Base-by-base conservation (phyloP, 2,888 invertebrate genomes). In the Ferrisia virgata region DNA sequence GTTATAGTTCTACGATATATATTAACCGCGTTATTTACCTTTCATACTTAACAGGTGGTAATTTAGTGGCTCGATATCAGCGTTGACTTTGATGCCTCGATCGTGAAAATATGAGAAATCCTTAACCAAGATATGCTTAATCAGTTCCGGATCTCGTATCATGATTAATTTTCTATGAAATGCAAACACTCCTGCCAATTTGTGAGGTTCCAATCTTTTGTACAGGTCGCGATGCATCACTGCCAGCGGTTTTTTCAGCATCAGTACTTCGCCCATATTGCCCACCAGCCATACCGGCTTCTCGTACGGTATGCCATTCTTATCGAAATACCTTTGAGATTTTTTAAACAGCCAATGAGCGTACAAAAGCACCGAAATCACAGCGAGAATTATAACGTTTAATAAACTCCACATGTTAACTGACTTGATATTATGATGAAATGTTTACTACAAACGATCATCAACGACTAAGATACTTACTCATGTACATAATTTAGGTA, bases 1-100 rank as follows among this genome's bases (percentile, higher is more conserved):
- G 6, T 39, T 39, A 39, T 39, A 39, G 39, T 11, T 53, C 43
- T 40, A 9, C 13, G 15, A 43, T n/a, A 43, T 43, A 9, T 1
- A 3, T 2, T 1, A 13, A 15, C 11, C 15, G 5, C 15, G 0
- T 53, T 2, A 18, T 0, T 90, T 89, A 85, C 90, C 90, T 85
- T 89, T 72, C 33, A 72, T 15, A 9, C 6, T n/a, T 4, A 72
- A 72, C 8, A 72, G n/a, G n/a, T 72, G 22, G 6, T 72, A 15
- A 72, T 6, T 33, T 1, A 72, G 5, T 8, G 6, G 31, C 6
- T 72, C 72, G 5, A n/a, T n/a, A 1, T 64, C 58, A 5, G 25
- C 11, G 25, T 13, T 89, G 87, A 25, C 25, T 0, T 58, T 28
- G 25, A 58, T 11, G 11, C 28, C 28, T 64, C 47, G 6, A 28